Evolutionary conservation across 2,888 invertebrate genomes (phyloP).

Genomic region (Pedicia rivosa): DNA sequence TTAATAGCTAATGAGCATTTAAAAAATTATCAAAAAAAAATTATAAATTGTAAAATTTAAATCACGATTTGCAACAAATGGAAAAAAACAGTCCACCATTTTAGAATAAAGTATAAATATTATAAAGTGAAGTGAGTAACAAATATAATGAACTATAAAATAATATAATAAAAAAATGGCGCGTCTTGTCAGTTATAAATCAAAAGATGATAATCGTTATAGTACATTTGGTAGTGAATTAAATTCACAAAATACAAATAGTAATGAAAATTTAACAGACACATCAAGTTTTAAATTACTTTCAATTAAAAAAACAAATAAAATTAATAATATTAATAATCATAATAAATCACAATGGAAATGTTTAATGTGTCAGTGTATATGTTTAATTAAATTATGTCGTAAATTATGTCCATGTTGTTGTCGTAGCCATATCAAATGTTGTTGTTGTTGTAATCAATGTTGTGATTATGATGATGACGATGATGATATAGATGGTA

Average conservation of each 20-base stretch:
- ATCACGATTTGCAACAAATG: no score
- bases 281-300: no score
- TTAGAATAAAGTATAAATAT: no score
- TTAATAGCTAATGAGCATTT: no score
- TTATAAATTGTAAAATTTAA: no score
- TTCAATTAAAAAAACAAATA: no score
- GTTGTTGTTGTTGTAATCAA: constrained; percentile 13
- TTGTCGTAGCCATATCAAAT: constrained; percentile 11
- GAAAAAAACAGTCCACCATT: no score
- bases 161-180: constrained; percentile 11
- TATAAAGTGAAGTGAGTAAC: no score
- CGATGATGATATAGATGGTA: constrained; percentile 26
- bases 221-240: constrained; percentile 13
- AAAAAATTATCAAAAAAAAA: no score
- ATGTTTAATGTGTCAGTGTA: background rate
- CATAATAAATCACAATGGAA: no score
- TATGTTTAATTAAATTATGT: background rate
- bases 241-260: background rate
- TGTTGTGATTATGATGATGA: constrained; percentile 18
- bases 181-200: constrained; percentile 14
- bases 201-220: constrained; percentile 14
- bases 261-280: constrained; percentile 7
- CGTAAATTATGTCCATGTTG: constrained; percentile 13
- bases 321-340: no score
- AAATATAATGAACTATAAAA: no score